Base-by-base conservation (phyloP, 2,113 vertebrate genomes). In the Donacobius atricapilla region DNA sequence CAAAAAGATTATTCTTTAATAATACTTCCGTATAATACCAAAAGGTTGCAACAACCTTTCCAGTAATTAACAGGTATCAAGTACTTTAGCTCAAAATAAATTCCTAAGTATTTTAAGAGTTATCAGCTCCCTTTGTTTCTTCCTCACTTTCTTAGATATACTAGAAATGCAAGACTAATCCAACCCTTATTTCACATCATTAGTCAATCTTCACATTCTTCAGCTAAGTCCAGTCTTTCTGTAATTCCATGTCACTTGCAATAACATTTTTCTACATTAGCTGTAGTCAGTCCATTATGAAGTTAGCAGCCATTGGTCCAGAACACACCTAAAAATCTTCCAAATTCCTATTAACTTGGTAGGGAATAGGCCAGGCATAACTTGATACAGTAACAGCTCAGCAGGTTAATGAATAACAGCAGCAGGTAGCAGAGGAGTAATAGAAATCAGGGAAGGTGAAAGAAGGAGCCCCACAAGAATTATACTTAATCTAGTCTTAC, bases 201-300 rank as follows among this genome's bases (percentile, higher is more conserved):
- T 22, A 82, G 16, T 50, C 48, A 44, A 58, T 31, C 11, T 44
- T 14, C 31, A 35, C 18, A 56, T 60, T 75, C 35, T 28, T 82
- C 56, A 63, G 28, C 0, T 14, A 87, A 45, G 1, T 57, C 31
- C 0, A 0, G 11, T 53, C 18, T 66, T 58, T 27, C 24, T 27
- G 10, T 39, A 89, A 81, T 35, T 78, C 33, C 57, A 84, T 1
- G 37, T 35, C 15, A 66, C 70, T 68, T 50, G 18, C 39, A 47
- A 76, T 76, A 80, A 12, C 1, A 13, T 73, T 78, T 73, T 39
- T 75, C 56, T 69, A 47, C 22, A 16, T 61, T 39, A 76, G 66
- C 35, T 70, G 19, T 22, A 4, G 2, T 48, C 21, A 35, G 31
- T 51, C 35, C n/a, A 31, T 60, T 56, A 68, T 13, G 37, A 37